Evolutionary conservation across 2,888 invertebrate species (phyloP), one percentile per base, ranked within the genome.

Genomic region (Melikaiella ostensackeni): DNA sequence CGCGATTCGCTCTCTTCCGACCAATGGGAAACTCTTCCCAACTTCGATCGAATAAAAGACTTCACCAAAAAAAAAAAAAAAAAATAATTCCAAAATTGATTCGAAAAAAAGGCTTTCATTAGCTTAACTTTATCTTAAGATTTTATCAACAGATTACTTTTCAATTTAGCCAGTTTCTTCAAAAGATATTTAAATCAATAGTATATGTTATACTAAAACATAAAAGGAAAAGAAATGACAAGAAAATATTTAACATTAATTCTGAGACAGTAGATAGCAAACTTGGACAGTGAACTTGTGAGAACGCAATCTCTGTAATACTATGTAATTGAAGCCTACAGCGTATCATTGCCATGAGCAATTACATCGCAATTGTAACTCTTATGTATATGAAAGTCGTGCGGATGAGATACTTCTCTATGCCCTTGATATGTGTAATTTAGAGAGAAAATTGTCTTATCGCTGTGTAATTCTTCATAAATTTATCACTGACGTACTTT

Each of bases 321-420:
- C 30, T 30, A 30, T 9, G 33, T 70, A 70, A 70, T 70, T 70
- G 50, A 70, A 50, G 70, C 70, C 70, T 33, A 30, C 21, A 33
- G n/a, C 13, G 70, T 50, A 70, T 50, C 50, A 70, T 70, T 70
- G 50, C 70, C 70, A 50, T 33, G 70, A 70, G 50, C 50, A 70
- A 70, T 70, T 70, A 70, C 70, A 55, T 70, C 27, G 70, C 50
- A 70, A 70, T 70, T 70, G 50, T 70, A 70, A 70, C 50, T 70
- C 70, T 50, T 70, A 30, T 50, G 16, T 42, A 70, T 70, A 70
- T 50, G 46, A 55, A 70, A 70, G 50, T 70, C 70, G 50, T 70
- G 46, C 27, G 55, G 33, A 70, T 70, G 70, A 27, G 50, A 50
- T 55, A n/a, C 46, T 70, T 33, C 50, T 50, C 27, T 46, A n/a